Evolutionary conservation across 2,888 invertebrate genomes (phyloP).

Genomic region (Morpho deidamia): DNA sequence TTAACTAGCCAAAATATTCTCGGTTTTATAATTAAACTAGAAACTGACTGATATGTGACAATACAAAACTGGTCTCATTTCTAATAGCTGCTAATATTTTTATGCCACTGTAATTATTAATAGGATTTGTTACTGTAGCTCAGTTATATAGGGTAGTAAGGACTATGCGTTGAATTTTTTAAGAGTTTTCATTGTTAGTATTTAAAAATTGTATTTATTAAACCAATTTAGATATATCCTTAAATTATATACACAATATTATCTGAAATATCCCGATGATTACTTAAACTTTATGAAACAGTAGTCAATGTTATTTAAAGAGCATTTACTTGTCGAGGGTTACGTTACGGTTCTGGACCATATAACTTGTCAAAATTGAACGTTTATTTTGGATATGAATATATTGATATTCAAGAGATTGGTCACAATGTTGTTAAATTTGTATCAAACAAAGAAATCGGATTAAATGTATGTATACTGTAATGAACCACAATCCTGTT

Average conservation of each 20-base stretch:
- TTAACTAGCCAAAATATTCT: not conserved
- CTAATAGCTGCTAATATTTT: conserved; percentile 42
- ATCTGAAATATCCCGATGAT: not conserved
- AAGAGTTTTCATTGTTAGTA: conserved; percentile 48
- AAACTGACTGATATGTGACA: conserved; percentile 69
- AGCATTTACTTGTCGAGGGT: conserved; percentile 24
- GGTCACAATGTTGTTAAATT: conserved; percentile 13
- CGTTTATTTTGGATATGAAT: not conserved
- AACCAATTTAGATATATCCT: not conserved
- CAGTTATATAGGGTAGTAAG: conserved; percentile 19
- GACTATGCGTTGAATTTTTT: conserved; percentile 35
- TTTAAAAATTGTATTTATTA: conserved; percentile 46
- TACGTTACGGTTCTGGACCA: conserved; percentile 14
- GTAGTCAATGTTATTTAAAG: conserved; percentile 12
- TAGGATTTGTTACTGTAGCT: conserved; percentile 33
- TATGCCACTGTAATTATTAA: conserved; percentile 33
- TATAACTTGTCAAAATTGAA: not conserved
- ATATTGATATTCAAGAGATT: conserved; percentile 7
- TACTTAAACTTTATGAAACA: conserved; percentile 22
- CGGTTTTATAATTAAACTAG: conserved; percentile 28
- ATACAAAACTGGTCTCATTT: conserved; percentile 66
- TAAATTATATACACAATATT: conserved; percentile 8
- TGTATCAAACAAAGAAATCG: conserved; percentile 16
- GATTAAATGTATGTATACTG: conserved; percentile 27
- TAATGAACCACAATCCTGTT: conserved; percentile 41